Base-by-base conservation (phyloP, 2,113 vertebrate species). In the Leptodactylus fuscus region DNA sequence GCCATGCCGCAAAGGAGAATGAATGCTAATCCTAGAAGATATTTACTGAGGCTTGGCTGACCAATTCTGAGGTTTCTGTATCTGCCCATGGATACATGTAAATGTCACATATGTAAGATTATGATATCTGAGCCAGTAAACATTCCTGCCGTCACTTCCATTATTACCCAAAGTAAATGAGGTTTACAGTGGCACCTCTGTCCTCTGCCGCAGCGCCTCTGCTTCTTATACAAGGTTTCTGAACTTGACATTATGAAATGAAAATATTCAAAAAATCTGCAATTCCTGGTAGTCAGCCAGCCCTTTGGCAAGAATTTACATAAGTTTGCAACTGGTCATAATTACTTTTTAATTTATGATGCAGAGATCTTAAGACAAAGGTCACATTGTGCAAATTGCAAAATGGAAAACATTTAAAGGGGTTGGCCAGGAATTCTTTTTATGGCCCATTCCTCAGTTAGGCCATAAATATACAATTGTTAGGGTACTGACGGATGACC, bases 41-140 rank as follows among this genome's bases (percentile, higher is more conserved):
- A 91, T n/a, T n/a, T 15, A 10, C 10, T 4, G 11, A 58, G n/a
- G n/a, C n/a, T n/a, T 4, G 32, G 83, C 88, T 88, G n/a, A n/a
- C n/a, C n/a, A n/a, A n/a, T n/a, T n/a, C n/a, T n/a, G 83, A 87
- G 67, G 29, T 38, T 38, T 6, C 27, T 79, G 12, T 79, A 27
- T 29, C 27, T 13, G 74, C 87, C 87, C 58, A 82, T 75, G 79
- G 85, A 88, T 87, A 87, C 87, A 85, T 83, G 89, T 90, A 90
- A 92, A 94, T 91, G 90, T 90, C 91, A 93, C 88, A 89, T 91
- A 91, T n/a, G n/a, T n/a, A n/a, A n/a, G n/a, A n/a, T n/a, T n/a
- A n/a, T 92, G 89, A 90, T 87, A 91, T 92, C 91, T 88, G 88
- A 92, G 92, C 93, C 94, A 91, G 91, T 95, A 93, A 96, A 94